phyloP scores from a whole-genome alignment of 2,113 vertebrate species.

The Motacilla tschutschensis region DNA sequence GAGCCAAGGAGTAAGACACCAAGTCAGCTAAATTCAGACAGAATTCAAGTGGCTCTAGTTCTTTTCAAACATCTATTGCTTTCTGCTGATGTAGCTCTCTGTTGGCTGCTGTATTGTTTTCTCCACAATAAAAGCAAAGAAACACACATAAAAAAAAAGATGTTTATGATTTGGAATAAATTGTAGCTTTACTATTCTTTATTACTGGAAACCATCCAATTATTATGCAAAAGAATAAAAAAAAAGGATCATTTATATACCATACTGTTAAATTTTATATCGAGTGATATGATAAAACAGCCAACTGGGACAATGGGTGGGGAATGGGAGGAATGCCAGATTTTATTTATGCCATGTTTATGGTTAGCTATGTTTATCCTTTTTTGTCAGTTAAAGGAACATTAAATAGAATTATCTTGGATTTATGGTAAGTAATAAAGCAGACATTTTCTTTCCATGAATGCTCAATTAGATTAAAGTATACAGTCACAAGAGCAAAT shows the following conservation, averaged over 20 bases:
- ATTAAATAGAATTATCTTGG: constrained; percentile 52
- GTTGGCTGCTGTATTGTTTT: constrained; percentile 12
- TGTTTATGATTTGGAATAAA: constrained; percentile 36
- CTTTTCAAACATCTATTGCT: constrained; percentile 9
- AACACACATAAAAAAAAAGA: constrained; percentile 12
- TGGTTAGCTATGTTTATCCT: constrained; percentile 38
- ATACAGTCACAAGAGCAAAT: constrained; percentile 19
- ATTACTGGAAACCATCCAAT: constrained; percentile 35
- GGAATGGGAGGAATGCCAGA: constrained; percentile 22
- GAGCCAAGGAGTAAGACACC: constrained; percentile 32
- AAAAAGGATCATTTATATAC: constrained; percentile 22
- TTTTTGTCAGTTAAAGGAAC: constrained; percentile 36
- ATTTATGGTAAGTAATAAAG: constrained; percentile 39
- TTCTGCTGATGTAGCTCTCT: constrained; percentile 10
- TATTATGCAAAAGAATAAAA: constrained; percentile 40
- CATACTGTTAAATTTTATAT: constrained; percentile 40
- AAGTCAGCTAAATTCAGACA: constrained; percentile 53
- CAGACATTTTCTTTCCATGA: not conserved
- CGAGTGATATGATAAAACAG: constrained; percentile 30
- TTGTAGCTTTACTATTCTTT: constrained; percentile 5
- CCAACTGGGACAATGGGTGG: constrained; percentile 37
- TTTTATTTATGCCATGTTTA: constrained; percentile 51
- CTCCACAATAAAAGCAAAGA: constrained; percentile 17
- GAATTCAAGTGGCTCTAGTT: constrained; percentile 36
- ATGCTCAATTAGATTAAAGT: constrained; percentile 34